These are phyloP conservation scores for Salvelinus alpinus DNA, from an alignment of 2,113 vertebrate genomes.

Conservation along the genomic window DNA sequence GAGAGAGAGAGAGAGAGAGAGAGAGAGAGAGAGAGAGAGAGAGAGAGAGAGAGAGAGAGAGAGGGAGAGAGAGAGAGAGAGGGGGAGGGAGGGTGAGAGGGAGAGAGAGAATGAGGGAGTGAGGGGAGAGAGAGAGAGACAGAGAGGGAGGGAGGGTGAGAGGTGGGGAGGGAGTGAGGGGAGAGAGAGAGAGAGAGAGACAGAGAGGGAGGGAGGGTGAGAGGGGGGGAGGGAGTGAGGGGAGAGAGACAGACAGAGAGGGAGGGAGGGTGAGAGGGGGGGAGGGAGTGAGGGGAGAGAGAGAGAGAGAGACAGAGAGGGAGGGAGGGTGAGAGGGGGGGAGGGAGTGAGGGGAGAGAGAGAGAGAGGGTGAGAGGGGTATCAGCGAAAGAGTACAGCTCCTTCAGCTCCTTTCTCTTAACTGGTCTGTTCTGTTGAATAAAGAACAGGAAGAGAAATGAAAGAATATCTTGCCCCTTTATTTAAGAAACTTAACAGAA, in stretches of 20 bases:
- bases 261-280: no score
- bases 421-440: not conserved
- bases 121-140: conserved; percentile 60
- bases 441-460: not conserved
- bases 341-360: no score
- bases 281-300: not conserved
- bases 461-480: not conserved
- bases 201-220: no score
- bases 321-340: no score
- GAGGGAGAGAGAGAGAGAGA: conserved; percentile 31
- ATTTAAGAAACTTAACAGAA: not conserved
- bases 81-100: conserved; percentile 12
- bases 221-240: no score
- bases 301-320: not conserved
- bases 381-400: no score
- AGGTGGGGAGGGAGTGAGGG: not conserved
- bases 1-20: conserved; percentile 30
- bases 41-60: conserved; percentile 48
- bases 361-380: no score
- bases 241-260: no score
- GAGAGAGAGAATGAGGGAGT: conserved; percentile 41
- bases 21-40: conserved; percentile 35
- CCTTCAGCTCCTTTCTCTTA: not conserved
- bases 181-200: no score
- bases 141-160: conserved; percentile 29